Percentiles rank a stretch among this genome's conserved stretches.
These are phyloP conservation scores for Natrix natrix DNA, from an alignment of 2,797 vertebrate genomes.

Conservation along the genomic window DNA sequence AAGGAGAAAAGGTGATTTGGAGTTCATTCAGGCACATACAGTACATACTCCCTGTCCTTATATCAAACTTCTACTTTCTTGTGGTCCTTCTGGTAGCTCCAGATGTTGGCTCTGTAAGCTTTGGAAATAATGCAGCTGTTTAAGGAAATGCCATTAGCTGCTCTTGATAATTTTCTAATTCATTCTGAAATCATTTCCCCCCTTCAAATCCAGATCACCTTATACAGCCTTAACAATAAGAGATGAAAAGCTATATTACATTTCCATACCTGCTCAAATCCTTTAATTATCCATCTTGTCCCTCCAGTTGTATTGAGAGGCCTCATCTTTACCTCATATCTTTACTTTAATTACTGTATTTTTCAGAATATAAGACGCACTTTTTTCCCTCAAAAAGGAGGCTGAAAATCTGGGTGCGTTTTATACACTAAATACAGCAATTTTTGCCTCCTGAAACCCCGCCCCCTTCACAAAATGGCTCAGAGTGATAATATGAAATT, in stretches of 20 bases:
- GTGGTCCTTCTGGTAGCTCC: background rate
- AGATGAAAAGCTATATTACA: background rate
- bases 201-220: background rate
- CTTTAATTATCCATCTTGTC: background rate
- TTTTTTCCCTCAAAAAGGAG: no score
- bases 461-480: no score
- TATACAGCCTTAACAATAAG: background rate
- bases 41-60: background rate
- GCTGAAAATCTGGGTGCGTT: no score
- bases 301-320: background rate
- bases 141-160: background rate
- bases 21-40: background rate
- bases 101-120: background rate
- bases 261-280: background rate
- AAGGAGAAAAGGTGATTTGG: background rate
- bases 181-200: background rate
- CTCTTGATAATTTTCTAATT: background rate
- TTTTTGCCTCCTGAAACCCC: no score
- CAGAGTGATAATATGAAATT: no score
- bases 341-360: background rate
- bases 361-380: no score
- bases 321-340: background rate
- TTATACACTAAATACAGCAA: no score
- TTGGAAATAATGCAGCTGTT: background rate
- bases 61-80: background rate